Conservation (phyloP, 2,113 vertebrate genomes). For the Xiphophorus maculatus region DNA sequence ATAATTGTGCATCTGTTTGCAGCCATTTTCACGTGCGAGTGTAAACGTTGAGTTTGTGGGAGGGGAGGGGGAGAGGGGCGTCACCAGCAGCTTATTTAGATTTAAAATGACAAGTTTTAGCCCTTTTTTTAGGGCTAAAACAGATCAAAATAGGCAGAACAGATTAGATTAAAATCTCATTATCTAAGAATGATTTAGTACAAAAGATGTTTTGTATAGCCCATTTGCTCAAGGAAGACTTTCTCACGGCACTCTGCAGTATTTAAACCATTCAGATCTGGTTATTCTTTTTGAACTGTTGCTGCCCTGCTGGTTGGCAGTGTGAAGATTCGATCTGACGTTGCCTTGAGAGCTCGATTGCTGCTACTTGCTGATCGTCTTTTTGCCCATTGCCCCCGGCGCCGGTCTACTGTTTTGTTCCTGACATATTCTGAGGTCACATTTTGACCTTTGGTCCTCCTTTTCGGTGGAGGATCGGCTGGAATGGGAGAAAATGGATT, state of each 20-base stretch:
- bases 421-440: background rate
- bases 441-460: background rate
- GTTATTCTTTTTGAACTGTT: background rate
- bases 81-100: no score
- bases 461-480: background rate
- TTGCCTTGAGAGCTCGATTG: background rate
- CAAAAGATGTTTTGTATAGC: no score
- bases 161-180: no score
- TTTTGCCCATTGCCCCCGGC: background rate
- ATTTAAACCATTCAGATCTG: background rate
- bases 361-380: background rate
- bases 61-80: no score
- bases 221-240: background rate
- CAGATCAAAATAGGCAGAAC: no score
- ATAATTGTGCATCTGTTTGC: no score
- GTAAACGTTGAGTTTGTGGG: no score
- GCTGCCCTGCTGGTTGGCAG: background rate
- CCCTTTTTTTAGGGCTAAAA: no score
- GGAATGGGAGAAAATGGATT: background rate
- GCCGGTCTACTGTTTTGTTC: background rate
- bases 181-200: no score
- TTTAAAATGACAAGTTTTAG: no score
- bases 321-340: background rate
- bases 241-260: background rate
- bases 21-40: no score